phyloP scores from a whole-genome alignment of 1,140 invertebrate genomes.

The Dreissena rostriformis region DNA sequence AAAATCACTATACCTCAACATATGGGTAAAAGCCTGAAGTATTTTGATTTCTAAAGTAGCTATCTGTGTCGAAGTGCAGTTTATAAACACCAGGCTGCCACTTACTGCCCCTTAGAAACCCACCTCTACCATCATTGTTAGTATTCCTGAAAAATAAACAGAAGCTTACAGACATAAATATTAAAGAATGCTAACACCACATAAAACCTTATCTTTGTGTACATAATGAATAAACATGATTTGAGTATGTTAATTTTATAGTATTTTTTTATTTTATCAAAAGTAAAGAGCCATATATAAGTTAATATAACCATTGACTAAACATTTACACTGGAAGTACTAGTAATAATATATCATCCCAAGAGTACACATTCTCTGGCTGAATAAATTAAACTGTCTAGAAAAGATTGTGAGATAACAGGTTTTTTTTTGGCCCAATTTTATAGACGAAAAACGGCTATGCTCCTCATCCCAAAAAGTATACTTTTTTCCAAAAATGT shows the following conservation, averaged over 20 bases:
- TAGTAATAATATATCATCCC: not conserved
- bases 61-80: conserved; percentile 85
- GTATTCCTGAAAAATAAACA: conserved; percentile 83
- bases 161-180: not conserved
- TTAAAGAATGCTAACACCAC: not conserved
- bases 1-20: conserved; percentile 32
- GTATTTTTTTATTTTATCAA: not conserved
- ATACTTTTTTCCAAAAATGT: no score
- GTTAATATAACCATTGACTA: not conserved
- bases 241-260: not conserved
- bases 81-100: conserved; percentile 88
- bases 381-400: no score
- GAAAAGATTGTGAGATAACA: no score
- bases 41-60: conserved; percentile 37
- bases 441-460: no score
- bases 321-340: not conserved
- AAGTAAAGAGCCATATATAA: not conserved
- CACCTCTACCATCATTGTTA: conserved; percentile 86
- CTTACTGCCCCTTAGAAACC: conserved; percentile 85
- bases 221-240: not conserved
- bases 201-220: not conserved
- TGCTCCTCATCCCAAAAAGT: no score
- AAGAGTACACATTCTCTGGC: no score
- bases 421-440: no score
- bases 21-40: conserved; percentile 49